Evolutionary conservation across 92 coral and sea anemone species (phyloP).

Genomic region (Nematostella vectensis): DNA sequence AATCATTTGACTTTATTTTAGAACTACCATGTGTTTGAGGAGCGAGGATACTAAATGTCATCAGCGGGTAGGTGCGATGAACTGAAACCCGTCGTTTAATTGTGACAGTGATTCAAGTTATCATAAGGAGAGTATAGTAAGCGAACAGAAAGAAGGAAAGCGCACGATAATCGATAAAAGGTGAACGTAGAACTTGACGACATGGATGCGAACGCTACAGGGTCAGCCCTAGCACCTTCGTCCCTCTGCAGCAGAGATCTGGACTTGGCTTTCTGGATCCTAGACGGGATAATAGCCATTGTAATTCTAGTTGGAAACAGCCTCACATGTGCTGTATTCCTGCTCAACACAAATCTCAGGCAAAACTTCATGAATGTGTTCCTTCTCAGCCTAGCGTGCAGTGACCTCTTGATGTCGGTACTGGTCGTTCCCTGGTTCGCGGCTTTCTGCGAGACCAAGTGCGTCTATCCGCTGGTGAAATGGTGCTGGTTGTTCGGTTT

Average conservation of each 20-base stretch:
- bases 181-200: no score
- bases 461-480: slow-evolving; percentile 14
- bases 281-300: slow-evolving; percentile 40
- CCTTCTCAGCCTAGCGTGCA: slow-evolving; percentile 44
- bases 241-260: slow-evolving; percentile 10
- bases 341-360: slow-evolving; percentile 25
- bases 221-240: no score
- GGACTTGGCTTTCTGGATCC: slow-evolving; percentile 40
- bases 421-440: slow-evolving; percentile 51
- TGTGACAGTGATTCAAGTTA: no score
- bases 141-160: no score
- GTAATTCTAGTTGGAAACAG: slow-evolving; percentile 46
- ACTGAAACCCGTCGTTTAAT: no score
- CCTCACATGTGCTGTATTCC: slow-evolving; percentile 41
- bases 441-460: slow-evolving; percentile 45
- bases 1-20: no score
- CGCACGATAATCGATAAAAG: no score
- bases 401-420: slow-evolving; percentile 45
- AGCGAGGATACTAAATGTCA: no score
- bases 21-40: no score
- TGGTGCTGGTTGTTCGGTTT: slow-evolving; percentile 47
- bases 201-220: no score
- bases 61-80: no score
- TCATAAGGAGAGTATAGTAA: no score
- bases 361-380: slow-evolving; percentile 50